These are phyloP conservation scores for Toxotes chatareus DNA, from an alignment of 2,113 vertebrate genomes.

Conservation along the genomic window DNA sequence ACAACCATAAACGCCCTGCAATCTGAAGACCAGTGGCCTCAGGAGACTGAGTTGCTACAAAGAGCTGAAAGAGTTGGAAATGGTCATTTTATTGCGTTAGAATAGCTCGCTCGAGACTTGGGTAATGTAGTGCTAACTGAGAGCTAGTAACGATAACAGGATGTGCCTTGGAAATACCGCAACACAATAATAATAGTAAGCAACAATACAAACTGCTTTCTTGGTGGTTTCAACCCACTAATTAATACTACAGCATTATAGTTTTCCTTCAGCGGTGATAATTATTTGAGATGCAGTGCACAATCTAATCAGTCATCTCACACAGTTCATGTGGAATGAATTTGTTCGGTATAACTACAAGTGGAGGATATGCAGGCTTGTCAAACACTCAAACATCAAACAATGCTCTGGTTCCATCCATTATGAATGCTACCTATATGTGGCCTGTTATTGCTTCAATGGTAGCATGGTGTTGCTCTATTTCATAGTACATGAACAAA, in stretches of 20 bases:
- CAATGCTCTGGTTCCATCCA: constrained; percentile 38
- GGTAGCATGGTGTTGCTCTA: constrained; percentile 66
- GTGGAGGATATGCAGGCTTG: constrained; percentile 53
- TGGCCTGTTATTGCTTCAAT: constrained; percentile 72
- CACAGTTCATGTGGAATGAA: constrained; percentile 53
- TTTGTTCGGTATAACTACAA: constrained; percentile 41
- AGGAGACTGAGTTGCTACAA: constrained; percentile 84
- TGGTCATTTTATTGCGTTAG: constrained; percentile 83
- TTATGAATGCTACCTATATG: constrained; percentile 63
- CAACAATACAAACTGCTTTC: constrained; percentile 42
- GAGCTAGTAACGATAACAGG: constrained; percentile 74
- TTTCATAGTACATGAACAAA: constrained; percentile 83
- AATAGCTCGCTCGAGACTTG: constrained; percentile 83
- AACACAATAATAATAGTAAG: constrained; percentile 25
- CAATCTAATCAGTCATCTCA: constrained; percentile 62
- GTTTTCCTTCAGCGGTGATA: constrained; percentile 43
- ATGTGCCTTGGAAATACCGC: constrained; percentile 43
- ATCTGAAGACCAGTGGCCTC: constrained; percentile 86
- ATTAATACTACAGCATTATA: constrained; percentile 50
- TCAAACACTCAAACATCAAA: constrained; percentile 71
- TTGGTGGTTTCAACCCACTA: constrained; percentile 43
- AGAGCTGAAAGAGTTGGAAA: constrained; percentile 85
- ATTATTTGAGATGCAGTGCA: constrained; percentile 55
- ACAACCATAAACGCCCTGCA: constrained; percentile 83
- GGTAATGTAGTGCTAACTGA: constrained; percentile 83